Base-by-base conservation (phyloP, 2,888 invertebrate species). In the Galeruca laticollis region DNA sequence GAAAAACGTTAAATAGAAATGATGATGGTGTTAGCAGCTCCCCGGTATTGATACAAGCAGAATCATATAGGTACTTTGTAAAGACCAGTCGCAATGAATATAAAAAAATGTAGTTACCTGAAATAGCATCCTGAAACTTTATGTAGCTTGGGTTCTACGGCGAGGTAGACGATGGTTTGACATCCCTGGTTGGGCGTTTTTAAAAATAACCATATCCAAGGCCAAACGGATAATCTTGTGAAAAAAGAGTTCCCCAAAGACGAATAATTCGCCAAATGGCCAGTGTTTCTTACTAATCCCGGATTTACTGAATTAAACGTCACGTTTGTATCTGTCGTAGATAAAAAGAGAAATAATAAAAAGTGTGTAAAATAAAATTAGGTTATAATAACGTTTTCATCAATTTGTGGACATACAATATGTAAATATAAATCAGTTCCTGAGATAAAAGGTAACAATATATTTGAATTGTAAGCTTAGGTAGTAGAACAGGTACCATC, bases 301-400 rank as follows among this genome's bases (percentile, higher is more conserved):
- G 93, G 93, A 82, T 92, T 90, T 20, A 91, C 88, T 60, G 89
- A 88, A 83, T 93, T 92, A 66, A 90, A 90, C 18, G 91, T 92
- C 20, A 93, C 88, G 61, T 88, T 87, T 31, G 88, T 88, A 72
- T 87, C 92, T 92, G 81, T 0, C 1, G 13, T 15, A 26, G n/a
- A 43, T 47, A 6, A 60, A 11, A n/a, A 21, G 13, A 18, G 26
- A 43, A 61, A 68, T 47, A 8, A 61, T 8, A 26, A 3, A 5
- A 10, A 9, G 11, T 60, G 51, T 15, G 4, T 43, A n/a, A n/a
- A n/a, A n/a, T n/a, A n/a, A n/a, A n/a, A n/a, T n/a, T n/a, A n/a
- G n/a, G n/a, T n/a, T n/a, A n/a, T n/a, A n/a, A n/a, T n/a, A n/a
- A n/a, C n/a, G n/a, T n/a, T n/a, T n/a, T n/a, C n/a, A n/a, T n/a